phyloP scores from a whole-genome alignment of 2,888 invertebrate species.

The Bursaphelenchus okinawaensis region DNA sequence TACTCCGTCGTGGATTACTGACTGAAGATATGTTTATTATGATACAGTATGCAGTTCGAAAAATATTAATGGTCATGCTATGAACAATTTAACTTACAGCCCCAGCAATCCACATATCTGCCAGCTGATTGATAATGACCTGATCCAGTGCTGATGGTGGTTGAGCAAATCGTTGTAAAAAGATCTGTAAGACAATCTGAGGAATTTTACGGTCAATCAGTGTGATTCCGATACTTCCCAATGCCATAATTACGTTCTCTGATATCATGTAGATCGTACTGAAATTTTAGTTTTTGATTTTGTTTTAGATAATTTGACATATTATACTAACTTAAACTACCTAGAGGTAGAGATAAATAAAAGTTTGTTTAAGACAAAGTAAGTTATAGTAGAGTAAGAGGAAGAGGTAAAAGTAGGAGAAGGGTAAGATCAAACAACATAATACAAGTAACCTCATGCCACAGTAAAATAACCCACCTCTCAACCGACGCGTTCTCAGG shows the following conservation, averaged over 20 bases:
- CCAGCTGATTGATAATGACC: conserved; percentile 90
- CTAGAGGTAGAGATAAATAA: too few species aligned
- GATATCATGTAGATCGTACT: conserved; percentile 87
- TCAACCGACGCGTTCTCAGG: conserved; percentile 64
- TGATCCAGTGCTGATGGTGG: conserved; percentile 68
- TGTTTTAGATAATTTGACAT: too few species aligned
- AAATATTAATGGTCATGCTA: not conserved
- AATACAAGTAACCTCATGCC: too few species aligned
- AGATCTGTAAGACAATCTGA: conserved; percentile 65
- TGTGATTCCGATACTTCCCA: conserved; percentile 83
- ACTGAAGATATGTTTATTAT: conserved; percentile 59
- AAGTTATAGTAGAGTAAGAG: too few species aligned
- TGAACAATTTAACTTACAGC: conserved; percentile 32
- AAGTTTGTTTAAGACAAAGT: too few species aligned
- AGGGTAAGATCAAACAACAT: too few species aligned
- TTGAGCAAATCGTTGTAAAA: conserved; percentile 86
- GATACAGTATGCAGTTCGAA: not conserved
- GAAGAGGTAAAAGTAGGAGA: too few species aligned
- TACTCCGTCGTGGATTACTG: conserved; percentile 77
- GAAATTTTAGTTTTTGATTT: too few species aligned
- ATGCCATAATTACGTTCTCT: conserved; percentile 90
- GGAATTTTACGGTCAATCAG: conserved; percentile 40
- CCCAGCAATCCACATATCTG: conserved; percentile 88
- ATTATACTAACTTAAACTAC: too few species aligned
- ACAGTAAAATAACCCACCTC: too few species aligned